A percentile compares a stretch with the other conserved stretches of the same genome.
Evolutionary conservation across 2,113 vertebrate genomes (phyloP).

Genomic region (Elgaria multicarinata): DNA sequence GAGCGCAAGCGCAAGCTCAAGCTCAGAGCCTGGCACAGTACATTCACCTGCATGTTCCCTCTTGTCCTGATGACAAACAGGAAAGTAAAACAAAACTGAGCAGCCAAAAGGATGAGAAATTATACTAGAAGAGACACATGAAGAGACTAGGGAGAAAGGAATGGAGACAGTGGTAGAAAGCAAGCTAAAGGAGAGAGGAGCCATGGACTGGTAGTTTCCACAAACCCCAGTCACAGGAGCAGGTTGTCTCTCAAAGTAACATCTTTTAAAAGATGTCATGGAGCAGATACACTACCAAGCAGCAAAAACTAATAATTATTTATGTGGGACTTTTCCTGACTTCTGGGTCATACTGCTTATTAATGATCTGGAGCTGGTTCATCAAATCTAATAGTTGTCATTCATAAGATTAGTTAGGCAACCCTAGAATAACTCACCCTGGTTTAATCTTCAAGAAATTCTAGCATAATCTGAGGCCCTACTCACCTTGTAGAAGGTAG

Average conservation of each 20-base stretch:
- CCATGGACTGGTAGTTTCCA: background rate
- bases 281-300: background rate
- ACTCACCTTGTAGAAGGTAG: constrained; percentile 93
- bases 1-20: no score
- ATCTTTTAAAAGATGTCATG: background rate
- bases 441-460: background rate
- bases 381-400: background rate
- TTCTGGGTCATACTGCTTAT: background rate
- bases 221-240: background rate
- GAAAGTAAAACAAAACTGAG: background rate
- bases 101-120: background rate
- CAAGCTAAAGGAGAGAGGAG: background rate
- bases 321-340: background rate
- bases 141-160: background rate
- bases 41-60: no score
- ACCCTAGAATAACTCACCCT: background rate
- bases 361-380: background rate
- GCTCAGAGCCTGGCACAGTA: no score
- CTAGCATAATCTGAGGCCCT: background rate
- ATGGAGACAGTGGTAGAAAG: background rate
- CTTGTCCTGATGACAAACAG: background rate
- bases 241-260: background rate
- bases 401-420: background rate
- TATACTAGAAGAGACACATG: background rate
- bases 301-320: background rate